These are phyloP conservation scores for Serilophus lunatus DNA, from an alignment of 2,113 vertebrate species.

Conservation along the genomic window DNA sequence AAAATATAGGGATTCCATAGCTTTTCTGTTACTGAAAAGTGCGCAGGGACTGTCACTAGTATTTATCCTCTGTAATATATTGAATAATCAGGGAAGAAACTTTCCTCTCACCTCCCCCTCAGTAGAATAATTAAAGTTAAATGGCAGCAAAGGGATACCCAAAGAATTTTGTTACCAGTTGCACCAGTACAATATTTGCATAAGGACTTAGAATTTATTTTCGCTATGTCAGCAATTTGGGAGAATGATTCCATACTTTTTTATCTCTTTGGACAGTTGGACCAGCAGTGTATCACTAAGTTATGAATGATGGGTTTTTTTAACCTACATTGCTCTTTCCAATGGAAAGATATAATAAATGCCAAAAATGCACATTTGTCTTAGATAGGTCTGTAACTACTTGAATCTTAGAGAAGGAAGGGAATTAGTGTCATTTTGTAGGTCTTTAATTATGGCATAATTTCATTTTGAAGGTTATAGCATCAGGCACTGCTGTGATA, in stretches of 20 bases:
- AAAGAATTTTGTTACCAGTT: not conserved
- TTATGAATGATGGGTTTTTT: not conserved
- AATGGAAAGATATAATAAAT: not conserved
- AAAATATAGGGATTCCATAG: not conserved
- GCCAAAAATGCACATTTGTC: not conserved
- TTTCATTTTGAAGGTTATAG: not conserved
- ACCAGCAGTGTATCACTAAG: not conserved
- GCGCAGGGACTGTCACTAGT: not conserved
- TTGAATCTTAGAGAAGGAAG: not conserved
- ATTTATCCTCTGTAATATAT: not conserved
- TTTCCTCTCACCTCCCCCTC: not conserved
- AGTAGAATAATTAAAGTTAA: not conserved
- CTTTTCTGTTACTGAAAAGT: not conserved
- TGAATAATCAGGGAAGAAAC: not conserved
- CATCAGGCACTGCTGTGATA: not conserved
- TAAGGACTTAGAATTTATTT: constrained; percentile 7
- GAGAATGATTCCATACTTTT: not conserved
- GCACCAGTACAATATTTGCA: not conserved
- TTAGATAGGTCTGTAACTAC: not conserved
- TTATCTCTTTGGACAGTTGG: not conserved
- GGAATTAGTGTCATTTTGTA: not conserved
- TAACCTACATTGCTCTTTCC: not conserved
- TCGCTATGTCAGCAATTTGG: not conserved
- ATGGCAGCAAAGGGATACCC: not conserved
- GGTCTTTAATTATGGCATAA: not conserved